phyloP scores from a whole-genome alignment of 1,140 invertebrate genomes.

The Ooceraea biroi region DNA sequence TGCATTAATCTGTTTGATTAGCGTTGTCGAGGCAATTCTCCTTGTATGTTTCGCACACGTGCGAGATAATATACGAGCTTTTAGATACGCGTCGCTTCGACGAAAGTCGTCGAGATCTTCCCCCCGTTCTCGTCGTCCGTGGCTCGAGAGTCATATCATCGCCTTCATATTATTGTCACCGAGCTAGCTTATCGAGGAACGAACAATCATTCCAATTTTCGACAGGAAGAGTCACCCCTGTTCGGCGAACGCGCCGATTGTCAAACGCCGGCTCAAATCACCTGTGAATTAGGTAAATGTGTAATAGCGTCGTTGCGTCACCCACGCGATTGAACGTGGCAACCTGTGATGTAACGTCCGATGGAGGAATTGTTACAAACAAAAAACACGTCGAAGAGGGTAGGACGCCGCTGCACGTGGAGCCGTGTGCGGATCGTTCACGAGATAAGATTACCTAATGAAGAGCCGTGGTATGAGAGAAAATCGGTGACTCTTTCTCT shows the following conservation, averaged over 20 bases:
- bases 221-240: not conserved
- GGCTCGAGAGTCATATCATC: not conserved
- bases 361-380: not conserved
- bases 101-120: too few relatives aligned
- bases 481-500: not conserved
- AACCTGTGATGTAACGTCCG: not conserved
- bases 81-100: too few relatives aligned
- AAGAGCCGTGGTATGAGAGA: slow-evolving; percentile 9
- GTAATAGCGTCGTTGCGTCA: not conserved
- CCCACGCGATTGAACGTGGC: not conserved
- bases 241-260: not conserved
- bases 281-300: not conserved
- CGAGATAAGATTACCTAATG: slow-evolving; percentile 59
- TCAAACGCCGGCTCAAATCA: not conserved
- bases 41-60: too few relatives aligned
- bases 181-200: not conserved
- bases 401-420: not conserved
- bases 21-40: too few relatives aligned
- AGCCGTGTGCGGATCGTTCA: not conserved
- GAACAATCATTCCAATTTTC: not conserved
- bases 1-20: too few relatives aligned
- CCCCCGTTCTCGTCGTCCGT: not conserved
- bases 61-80: too few relatives aligned
- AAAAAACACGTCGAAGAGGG: not conserved
- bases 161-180: not conserved